A percentile compares a stretch with the other conserved stretches of the same genome.
Evolutionary conservation across 2,113 vertebrate species (phyloP).

Genomic region (Numida meleagris): DNA sequence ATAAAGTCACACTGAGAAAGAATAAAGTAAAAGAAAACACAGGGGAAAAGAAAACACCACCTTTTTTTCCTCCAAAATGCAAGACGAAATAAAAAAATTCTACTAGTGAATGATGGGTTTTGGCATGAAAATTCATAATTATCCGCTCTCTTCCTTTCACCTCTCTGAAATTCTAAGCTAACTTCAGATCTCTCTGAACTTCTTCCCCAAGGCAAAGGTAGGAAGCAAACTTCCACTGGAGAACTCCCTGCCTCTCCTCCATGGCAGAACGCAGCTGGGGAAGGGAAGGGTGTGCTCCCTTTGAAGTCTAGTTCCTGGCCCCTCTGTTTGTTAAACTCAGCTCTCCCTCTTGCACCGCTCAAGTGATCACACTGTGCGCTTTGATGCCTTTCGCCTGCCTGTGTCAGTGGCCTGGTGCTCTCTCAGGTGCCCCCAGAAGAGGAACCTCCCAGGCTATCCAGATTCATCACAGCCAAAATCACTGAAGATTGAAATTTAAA

Average conservation of each 20-base stretch:
- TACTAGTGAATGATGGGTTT: not conserved
- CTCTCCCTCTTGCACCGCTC: not conserved
- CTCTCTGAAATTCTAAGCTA: constrained; percentile 31
- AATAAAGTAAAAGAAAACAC: not conserved
- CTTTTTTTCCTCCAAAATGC: not conserved
- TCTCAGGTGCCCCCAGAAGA: not conserved
- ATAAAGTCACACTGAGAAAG: not conserved
- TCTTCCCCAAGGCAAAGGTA: constrained; percentile 30
- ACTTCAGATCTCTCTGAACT: constrained; percentile 29
- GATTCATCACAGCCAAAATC: not conserved
- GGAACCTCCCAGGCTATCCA: not conserved
- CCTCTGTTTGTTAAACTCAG: constrained; percentile 23
- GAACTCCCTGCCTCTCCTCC: not conserved
- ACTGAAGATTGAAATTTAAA: not conserved
- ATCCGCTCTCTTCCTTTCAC: not conserved
- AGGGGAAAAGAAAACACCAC: not conserved
- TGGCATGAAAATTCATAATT: not conserved
- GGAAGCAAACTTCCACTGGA: not conserved
- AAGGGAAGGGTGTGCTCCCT: constrained; percentile 24
- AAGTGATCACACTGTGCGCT: fast-evolving
- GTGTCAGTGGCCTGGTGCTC: not conserved
- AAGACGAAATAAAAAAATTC: not conserved
- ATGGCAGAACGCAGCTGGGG: not conserved
- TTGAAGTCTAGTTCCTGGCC: constrained; percentile 23
- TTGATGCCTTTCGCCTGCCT: not conserved